Conservation (phyloP, 2,113 vertebrate species). For the Vicugna pacos region DNA sequence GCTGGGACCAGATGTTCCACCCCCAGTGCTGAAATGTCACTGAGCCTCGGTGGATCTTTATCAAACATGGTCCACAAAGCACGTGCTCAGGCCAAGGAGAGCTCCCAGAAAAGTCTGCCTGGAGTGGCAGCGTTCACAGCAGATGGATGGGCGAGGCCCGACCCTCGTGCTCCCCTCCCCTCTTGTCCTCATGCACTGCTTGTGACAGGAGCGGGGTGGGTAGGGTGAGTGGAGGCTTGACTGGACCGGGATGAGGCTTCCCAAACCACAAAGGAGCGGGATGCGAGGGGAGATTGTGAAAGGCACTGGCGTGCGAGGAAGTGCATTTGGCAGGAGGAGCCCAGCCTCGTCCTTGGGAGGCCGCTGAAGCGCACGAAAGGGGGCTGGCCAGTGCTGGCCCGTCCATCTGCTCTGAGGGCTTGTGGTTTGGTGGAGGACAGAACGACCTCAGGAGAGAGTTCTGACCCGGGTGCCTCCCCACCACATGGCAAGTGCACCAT, state of each 20-base stretch:
- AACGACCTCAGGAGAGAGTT: background rate
- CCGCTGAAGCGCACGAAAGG: background rate
- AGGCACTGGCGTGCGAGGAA: background rate
- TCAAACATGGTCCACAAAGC: background rate
- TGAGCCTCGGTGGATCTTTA: background rate
- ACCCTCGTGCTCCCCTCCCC: background rate
- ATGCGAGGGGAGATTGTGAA: background rate
- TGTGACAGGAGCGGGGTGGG: background rate
- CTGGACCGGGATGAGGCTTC: background rate
- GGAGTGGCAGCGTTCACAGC: background rate
- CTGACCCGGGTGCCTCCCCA: background rate
- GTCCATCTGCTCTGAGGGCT: conserved; percentile 15
- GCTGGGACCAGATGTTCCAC: background rate
- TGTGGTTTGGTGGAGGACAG: conserved; percentile 1
- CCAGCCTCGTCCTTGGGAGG: background rate
- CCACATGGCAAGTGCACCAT: background rate
- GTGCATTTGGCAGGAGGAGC: background rate
- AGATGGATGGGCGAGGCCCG: background rate
- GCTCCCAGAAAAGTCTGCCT: background rate
- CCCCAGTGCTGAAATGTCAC: conserved; percentile 35
- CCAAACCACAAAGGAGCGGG: background rate
- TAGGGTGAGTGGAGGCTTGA: background rate
- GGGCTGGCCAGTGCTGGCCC: background rate
- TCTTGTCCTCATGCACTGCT: background rate
- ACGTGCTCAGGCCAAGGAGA: background rate